Conservation (phyloP, 2,113 vertebrate genomes). For the Serilophus lunatus region DNA sequence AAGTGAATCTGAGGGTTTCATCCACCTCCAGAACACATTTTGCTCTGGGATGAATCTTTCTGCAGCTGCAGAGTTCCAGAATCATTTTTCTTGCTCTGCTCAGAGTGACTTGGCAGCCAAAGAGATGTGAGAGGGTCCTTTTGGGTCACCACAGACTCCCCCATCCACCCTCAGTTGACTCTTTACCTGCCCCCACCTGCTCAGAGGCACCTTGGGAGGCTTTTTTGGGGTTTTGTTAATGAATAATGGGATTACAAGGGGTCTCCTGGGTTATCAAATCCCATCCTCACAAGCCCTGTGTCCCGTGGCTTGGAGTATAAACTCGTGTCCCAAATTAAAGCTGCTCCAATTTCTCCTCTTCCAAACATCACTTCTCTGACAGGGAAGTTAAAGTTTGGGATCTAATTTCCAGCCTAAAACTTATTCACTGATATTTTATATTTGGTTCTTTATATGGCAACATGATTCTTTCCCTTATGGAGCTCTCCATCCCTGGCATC, state of each 20-base stretch:
- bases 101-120: background rate
- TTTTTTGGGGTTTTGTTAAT: background rate
- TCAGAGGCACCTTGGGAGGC: background rate
- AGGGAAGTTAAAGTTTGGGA: background rate
- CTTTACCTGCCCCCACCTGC: background rate
- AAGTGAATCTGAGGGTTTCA: background rate
- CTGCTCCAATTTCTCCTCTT: background rate
- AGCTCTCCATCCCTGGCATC: background rate
- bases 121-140: background rate
- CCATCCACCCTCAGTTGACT: background rate
- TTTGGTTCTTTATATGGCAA: background rate
- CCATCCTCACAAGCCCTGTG: background rate
- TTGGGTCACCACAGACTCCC: background rate
- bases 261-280: background rate
- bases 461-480: background rate
- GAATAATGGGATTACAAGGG: background rate
- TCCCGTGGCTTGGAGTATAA: background rate
- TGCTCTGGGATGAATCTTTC: background rate
- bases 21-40: background rate
- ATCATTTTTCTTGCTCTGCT: background rate
- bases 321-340: background rate
- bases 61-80: background rate
- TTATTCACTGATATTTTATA: background rate
- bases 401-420: background rate
- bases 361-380: background rate